Base-by-base conservation (phyloP, 2,888 invertebrate species). In the Drosophila nigricruria region DNA sequence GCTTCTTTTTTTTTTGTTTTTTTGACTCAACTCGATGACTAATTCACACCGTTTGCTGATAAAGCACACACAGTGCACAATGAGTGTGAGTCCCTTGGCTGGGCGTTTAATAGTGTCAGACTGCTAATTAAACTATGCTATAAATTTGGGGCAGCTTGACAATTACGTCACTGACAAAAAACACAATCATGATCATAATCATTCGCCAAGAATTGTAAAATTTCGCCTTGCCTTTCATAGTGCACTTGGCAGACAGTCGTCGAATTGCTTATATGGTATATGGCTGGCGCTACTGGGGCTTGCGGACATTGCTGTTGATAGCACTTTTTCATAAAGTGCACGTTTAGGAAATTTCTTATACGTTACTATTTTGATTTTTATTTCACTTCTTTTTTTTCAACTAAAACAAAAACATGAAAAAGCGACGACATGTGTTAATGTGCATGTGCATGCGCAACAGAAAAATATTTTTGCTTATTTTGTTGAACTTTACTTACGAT, bases 281-380 rank as follows among this genome's bases (percentile, higher is more conserved):
- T 79, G 87, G 85, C 79, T 79, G 87, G 85, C 79, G 83, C 83
- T 82, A 58, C 38, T 52, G 42, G 67, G 42, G 67, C 54, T 42
- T 52, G 62, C 67, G 69, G 58, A 53, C 30, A 38, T 30, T 67
- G 70, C 67, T 59, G 70, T 53, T 45, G 84, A 85, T 89, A 70
- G 84, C 88, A 75, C 38, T 58, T 81, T 87, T 71, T 47, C 47
- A 53, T 9, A 79, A 85, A 87, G 40, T 81, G 89, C 89, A 85
- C 89, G 89, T 85, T 81, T 73, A 43, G 50, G 20, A 73, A 5
- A 54, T 63, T 71, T 74, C 74, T 70, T 30, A 49, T 23, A 25
- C 25, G 38, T 49, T 14, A 54, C 40, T 52, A 38, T 58, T 64
- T 42, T 49, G 25, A 34, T 71, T 45, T 38, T 14, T 20, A 56